phyloP scores from a whole-genome alignment of 2,797 vertebrate genomes.

The Limosa lapponica region DNA sequence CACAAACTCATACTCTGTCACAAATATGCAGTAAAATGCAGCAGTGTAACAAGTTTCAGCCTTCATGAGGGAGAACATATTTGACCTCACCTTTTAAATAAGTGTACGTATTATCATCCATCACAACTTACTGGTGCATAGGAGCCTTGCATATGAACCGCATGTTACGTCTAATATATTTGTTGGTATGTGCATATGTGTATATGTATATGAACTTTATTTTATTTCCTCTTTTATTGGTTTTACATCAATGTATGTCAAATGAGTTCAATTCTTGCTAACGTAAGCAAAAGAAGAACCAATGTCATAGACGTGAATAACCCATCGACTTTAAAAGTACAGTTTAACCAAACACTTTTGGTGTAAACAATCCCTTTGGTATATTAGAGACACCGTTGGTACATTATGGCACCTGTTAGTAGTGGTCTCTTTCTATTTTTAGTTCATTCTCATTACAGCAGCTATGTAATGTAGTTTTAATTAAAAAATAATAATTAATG shows the following conservation, averaged over 20 bases:
- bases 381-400: neutral
- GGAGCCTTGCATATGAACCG: neutral
- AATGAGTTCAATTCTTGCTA: neutral
- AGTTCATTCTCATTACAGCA: neutral
- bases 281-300: fast-evolving
- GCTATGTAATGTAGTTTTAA: neutral
- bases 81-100: neutral
- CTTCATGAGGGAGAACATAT: neutral
- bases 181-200: neutral
- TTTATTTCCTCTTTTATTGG: neutral
- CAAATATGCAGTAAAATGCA: neutral
- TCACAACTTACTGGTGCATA: neutral
- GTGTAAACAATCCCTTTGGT: neutral
- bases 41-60: neutral
- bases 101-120: fast-evolving
- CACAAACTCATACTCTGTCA: neutral
- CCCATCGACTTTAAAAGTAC: neutral
- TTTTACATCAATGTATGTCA: neutral
- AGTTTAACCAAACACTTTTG: neutral
- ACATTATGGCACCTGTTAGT: neutral
- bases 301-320: neutral
- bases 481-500: neutral
- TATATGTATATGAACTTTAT: neutral
- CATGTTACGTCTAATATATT: neutral
- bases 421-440: neutral